Conservation (phyloP, 2,113 vertebrate genomes). For the Poecile atricapillus region DNA sequence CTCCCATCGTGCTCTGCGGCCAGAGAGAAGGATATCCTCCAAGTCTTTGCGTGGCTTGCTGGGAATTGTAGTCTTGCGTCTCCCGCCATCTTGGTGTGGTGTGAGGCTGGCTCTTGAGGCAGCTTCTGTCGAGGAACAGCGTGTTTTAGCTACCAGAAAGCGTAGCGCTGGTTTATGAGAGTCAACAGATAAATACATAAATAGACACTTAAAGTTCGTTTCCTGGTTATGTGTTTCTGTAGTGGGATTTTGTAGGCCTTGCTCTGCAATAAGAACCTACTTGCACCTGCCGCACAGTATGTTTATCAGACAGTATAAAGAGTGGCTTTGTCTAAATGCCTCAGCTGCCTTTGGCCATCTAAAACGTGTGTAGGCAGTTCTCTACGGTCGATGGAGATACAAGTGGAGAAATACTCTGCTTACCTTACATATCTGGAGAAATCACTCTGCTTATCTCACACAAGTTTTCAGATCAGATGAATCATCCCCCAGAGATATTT, state of each 20-base stretch:
- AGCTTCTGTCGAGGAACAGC: rapidly evolving
- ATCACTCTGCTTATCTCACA: neutral
- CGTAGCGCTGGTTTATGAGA: neutral
- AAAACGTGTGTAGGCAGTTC: neutral
- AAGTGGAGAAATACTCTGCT: neutral
- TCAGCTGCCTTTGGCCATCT: neutral
- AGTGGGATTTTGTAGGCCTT: neutral
- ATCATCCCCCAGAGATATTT: neutral
- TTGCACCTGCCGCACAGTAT: rapidly evolving
- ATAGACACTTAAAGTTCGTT: neutral
- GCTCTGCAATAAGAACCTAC: neutral
- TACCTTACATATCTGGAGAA: neutral
- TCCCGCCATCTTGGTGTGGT: neutral
- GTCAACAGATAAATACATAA: neutral
- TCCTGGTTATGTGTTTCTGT: neutral
- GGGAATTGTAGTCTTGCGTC: neutral
- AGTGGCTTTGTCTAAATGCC: neutral
- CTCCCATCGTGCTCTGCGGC: neutral
- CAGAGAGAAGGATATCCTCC: rapidly evolving
- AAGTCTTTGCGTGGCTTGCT: rapidly evolving
- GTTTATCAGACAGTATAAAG: rapidly evolving
- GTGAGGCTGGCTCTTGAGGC: rapidly evolving
- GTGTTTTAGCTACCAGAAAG: rapidly evolving
- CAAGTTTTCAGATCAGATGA: neutral
- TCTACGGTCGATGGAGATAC: neutral